Evolutionary conservation across 1,140 invertebrate genomes (phyloP), one percentile per base, ranked within the genome.

Genomic region (Sarcophaga bullata): DNA sequence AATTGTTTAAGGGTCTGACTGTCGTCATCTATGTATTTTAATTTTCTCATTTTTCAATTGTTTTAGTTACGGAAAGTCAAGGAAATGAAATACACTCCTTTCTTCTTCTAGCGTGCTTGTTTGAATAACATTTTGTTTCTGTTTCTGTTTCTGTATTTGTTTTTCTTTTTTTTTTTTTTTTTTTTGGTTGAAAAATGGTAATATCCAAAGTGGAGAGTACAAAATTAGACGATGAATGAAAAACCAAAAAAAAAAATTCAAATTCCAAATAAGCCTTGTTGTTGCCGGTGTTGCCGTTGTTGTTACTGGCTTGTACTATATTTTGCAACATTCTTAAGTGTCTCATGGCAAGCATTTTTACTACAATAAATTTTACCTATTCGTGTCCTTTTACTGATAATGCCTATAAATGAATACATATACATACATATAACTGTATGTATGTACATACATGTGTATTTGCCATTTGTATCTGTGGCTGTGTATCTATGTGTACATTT

Each of bases 281-380:
- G 73, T 73, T 73, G 54, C n/a, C n/a, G 54, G 11, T 58, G 54
- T 58, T 58, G n/a, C n/a, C n/a, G 54, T 58, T 58, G 54, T n/a
- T 58, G n/a, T 58, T 58, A n/a, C n/a, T 58, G 72, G 19, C 46
- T 19, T 37, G 73, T 75, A n/a, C n/a, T n/a, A n/a, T n/a, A 75
- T 75, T 75, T 75, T 75, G 19, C 37, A 75, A 68, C 25, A 68
- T 68, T 68, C 62, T 68, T 68, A 68, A 68, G 62, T 68, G 62
- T 68, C 62, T 68, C 62, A 68, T 68, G 62, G 62, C 62, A 68
- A 19, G 19, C n/a, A 68, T 68, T 68, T 37, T 37, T 68, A 7
- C 62, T 68, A 68, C 17, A 68, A 68, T 68, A 68, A 68, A 17
- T 68, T 68, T 68, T 68, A 68, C 62, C 62, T 68, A 68, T 68